phyloP scores from a whole-genome alignment of 2,113 vertebrate species.

The Amphiprion percula region DNA sequence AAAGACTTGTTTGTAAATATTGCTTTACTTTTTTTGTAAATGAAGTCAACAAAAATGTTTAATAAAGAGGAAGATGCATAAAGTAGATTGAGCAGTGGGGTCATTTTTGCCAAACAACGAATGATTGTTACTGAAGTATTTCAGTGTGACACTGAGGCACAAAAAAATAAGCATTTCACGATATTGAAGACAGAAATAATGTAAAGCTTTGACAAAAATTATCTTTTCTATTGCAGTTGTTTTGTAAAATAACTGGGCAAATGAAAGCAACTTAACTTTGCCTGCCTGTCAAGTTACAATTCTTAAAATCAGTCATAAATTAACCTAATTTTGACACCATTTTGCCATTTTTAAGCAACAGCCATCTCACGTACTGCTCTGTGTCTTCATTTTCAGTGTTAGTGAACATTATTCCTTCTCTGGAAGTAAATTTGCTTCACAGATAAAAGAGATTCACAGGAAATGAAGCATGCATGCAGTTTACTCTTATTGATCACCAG shows the following conservation, averaged over 20 bases:
- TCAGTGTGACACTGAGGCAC: not conserved
- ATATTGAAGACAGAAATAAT: not conserved
- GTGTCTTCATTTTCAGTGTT: not conserved
- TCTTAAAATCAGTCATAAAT: not conserved
- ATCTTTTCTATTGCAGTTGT: not conserved
- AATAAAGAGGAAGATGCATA: conserved; percentile 66
- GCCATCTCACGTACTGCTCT: not conserved
- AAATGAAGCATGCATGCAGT: not conserved
- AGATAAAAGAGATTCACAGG: not conserved
- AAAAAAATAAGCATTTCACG: not conserved
- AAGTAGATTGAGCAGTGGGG: not conserved
- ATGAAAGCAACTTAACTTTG: not conserved
- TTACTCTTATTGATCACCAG: not conserved
- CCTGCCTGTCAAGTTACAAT: not conserved
- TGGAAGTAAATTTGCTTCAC: not conserved
- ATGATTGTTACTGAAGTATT: not conserved
- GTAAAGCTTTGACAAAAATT: too few species aligned
- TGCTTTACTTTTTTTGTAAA: conserved; percentile 75
- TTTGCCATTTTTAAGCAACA: not conserved
- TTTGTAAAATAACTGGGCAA: not conserved
- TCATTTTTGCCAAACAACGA: not conserved
- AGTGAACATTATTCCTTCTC: not conserved
- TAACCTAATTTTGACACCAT: not conserved
- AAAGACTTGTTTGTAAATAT: conserved; percentile 76
- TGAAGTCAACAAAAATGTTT: conserved; percentile 70